phyloP scores from a whole-genome alignment of 2,888 invertebrate species.

The Rhamnusium bicolor region DNA sequence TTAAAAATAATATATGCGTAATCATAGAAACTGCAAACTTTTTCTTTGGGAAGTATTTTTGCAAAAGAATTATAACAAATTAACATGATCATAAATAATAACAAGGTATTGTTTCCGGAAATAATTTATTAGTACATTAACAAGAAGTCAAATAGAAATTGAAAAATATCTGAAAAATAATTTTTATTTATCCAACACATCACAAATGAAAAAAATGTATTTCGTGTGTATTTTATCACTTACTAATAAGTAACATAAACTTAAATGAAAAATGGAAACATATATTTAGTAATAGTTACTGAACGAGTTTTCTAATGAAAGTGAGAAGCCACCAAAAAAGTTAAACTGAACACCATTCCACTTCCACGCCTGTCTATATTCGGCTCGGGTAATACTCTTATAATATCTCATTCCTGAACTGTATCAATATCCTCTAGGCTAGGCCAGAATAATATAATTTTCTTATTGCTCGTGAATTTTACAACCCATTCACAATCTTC shows the following conservation, averaged over 20 bases:
- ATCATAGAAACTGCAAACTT: neutral
- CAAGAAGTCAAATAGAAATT: neutral
- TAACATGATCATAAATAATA: too few species aligned
- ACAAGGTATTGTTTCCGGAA: too few species aligned
- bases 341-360: neutral
- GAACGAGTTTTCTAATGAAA: neutral
- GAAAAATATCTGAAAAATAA: too few species aligned
- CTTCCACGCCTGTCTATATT: neutral
- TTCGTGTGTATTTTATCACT: too few species aligned
- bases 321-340: neutral
- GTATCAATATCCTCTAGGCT: slow-evolving; percentile 10
- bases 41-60: neutral
- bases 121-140: neutral
- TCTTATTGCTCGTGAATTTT: slow-evolving; percentile 19
- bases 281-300: neutral
- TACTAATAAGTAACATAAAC: too few species aligned
- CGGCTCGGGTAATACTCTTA: slow-evolving; percentile 17
- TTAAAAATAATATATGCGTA: neutral
- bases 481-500: slow-evolving; percentile 2
- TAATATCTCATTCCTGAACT: slow-evolving; percentile 10
- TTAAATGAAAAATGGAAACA: neutral
- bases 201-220: too few species aligned
- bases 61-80: neutral
- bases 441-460: slow-evolving; percentile 23
- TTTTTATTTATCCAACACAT: too few species aligned